Evolutionary conservation across 2,113 vertebrate genomes (phyloP).

Genomic region (Lipophrys pholis): DNA sequence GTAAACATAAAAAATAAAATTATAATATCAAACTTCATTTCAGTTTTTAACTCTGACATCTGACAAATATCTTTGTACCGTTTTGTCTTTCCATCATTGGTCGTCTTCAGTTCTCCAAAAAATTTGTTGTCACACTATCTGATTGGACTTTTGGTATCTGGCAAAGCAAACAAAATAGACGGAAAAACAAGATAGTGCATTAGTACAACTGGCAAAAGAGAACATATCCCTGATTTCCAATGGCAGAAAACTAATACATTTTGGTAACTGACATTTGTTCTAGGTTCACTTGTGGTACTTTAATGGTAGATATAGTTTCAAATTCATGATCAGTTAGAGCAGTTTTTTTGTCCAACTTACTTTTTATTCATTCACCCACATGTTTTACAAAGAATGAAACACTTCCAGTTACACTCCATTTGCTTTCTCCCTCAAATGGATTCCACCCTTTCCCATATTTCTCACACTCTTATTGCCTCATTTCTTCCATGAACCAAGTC

Average conservation of each 20-base stretch:
- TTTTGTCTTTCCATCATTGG: constrained; percentile 87
- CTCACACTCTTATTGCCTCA: constrained; percentile 51
- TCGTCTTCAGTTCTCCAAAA: constrained; percentile 16
- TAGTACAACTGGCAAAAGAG: constrained; percentile 35
- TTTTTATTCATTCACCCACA: constrained; percentile 9
- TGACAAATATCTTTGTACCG: constrained; percentile 77
- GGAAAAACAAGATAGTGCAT: constrained; percentile 3
- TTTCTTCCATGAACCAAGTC: constrained; percentile 60
- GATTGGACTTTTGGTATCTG: constrained; percentile 49
- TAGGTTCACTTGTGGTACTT: constrained; percentile 42
- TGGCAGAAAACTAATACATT: background rate
- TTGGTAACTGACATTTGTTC: constrained; percentile 16
- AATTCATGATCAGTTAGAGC: constrained; percentile 36
- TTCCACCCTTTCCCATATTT: constrained; percentile 38
- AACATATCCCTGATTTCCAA: constrained; percentile 24
- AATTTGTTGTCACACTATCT: constrained; percentile 57
- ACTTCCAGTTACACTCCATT: constrained; percentile 33
- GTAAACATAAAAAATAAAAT: constrained; percentile 41
- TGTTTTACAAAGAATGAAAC: constrained; percentile 21
- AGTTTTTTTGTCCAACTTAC: constrained; percentile 32
- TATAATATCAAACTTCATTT: too few species aligned
- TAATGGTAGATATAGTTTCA: background rate
- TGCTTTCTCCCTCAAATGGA: constrained; percentile 8
- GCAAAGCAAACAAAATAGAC: constrained; percentile 13
- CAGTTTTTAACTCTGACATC: background rate